Evolutionary conservation across 2,888 invertebrate genomes (phyloP).

Genomic region (Cosmorhoe ocellata): DNA sequence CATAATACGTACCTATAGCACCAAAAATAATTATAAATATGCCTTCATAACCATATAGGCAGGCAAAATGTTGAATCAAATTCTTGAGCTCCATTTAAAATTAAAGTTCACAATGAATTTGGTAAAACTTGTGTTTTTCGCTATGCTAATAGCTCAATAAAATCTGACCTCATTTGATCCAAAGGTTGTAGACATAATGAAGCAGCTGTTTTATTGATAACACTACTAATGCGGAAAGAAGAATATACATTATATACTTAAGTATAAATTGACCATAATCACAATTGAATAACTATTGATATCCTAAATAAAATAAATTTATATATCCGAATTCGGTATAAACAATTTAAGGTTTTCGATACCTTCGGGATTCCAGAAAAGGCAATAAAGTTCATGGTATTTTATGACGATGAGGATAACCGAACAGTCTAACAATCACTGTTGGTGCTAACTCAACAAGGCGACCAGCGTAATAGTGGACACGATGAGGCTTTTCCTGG

Average conservation of each 20-base stretch:
- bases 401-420: constrained; percentile 2
- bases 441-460: not conserved
- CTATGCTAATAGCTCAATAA: not conserved
- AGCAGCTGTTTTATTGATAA: not conserved
- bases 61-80: no score
- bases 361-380: no score
- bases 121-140: not conserved
- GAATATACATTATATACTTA: no score
- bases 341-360: no score
- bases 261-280: no score
- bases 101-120: not conserved
- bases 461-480: constrained; percentile 1
- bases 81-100: not conserved
- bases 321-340: no score
- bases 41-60: no score
- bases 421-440: not conserved
- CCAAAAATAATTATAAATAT: no score
- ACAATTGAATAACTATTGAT: no score
- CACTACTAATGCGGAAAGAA: no score
- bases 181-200: not conserved
- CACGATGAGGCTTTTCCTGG: constrained; percentile 6
- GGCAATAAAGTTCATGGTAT: not conserved
- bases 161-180: not conserved
- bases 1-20: no score
- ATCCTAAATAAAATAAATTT: no score